Evolutionary conservation across 92 coral and sea anemone species (phyloP).

Genomic region (Paragorgia papillata): DNA sequence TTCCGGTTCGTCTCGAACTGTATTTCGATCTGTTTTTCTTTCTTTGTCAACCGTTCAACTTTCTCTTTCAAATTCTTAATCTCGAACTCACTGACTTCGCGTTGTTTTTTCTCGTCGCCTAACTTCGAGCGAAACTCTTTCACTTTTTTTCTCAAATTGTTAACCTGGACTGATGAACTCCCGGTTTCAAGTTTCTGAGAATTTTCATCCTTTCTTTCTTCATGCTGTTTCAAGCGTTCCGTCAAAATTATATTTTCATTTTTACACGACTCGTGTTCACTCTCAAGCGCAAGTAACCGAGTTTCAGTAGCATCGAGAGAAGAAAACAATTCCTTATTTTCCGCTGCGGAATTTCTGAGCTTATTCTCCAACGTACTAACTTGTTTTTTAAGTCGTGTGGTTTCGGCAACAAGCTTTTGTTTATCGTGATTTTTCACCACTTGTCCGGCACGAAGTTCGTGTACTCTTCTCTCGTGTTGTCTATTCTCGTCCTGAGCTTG

Average conservation of each 20-base stretch:
- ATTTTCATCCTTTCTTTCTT: neutral
- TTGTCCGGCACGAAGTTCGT: neutral
- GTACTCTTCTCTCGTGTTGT: neutral
- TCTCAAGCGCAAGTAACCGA: constrained; percentile 16
- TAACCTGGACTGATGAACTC: constrained; percentile 1
- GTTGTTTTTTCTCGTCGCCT: constrained; percentile 30
- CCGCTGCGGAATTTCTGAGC: neutral
- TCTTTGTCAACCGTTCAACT: constrained; percentile 28
- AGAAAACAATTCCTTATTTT: constrained; percentile 2
- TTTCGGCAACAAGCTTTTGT: neutral
- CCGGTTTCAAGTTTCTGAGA: neutral
- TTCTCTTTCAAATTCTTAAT: constrained; percentile 36
- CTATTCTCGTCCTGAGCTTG: constrained; percentile 12
- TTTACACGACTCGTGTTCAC: constrained; percentile 7
- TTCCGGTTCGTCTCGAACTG: constrained; percentile 16
- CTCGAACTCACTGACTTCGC: constrained; percentile 21
- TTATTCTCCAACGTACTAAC: neutral
- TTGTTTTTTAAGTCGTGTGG: neutral
- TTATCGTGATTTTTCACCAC: constrained; percentile 1
- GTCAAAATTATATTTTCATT: constrained; percentile 16
- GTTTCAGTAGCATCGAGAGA: constrained; percentile 11
- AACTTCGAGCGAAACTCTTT: constrained; percentile 31
- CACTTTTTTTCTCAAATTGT: constrained; percentile 19
- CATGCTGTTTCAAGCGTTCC: constrained; percentile 23
- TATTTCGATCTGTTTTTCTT: constrained; percentile 3